Percentiles rank a stretch among this genome's conserved stretches.
phyloP scores from a whole-genome alignment of 1,140 invertebrate species.

The Adelges cooleyi region DNA sequence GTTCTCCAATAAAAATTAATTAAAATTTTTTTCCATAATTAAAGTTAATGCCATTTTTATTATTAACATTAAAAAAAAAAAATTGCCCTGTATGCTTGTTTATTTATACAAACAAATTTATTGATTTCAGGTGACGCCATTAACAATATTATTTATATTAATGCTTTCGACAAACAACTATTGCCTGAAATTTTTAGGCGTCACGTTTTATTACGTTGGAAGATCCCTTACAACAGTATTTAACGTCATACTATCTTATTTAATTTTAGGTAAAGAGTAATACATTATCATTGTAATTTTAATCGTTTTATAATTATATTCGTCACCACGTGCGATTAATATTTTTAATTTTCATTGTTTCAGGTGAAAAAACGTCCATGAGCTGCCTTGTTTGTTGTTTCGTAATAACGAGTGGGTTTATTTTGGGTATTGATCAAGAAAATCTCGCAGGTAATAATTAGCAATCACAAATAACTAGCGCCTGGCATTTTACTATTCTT shows the following conservation, averaged over 20 bases:
- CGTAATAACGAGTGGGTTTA: slow-evolving; percentile 83
- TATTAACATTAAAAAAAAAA: too few relatives aligned
- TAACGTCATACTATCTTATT: slow-evolving; percentile 80
- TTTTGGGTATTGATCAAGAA: slow-evolving; percentile 93
- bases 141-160: slow-evolving; percentile 83
- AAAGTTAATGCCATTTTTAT: too few relatives aligned
- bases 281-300: too few relatives aligned
- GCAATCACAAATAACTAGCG: too few relatives aligned
- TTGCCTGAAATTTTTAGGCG: slow-evolving; percentile 90
- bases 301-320: too few relatives aligned
- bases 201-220: slow-evolving; percentile 96
- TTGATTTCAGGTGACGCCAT: slow-evolving; percentile 58
- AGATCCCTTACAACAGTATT: slow-evolving; percentile 96
- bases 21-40: too few relatives aligned
- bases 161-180: slow-evolving; percentile 98
- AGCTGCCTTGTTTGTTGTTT: slow-evolving; percentile 73
- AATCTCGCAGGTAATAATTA: slow-evolving; percentile 41
- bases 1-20: too few relatives aligned
- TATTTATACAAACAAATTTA: too few relatives aligned
- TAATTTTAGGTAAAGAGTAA: slow-evolving; percentile 52
- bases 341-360: neutral
- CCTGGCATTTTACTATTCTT: too few relatives aligned
- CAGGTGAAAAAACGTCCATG: slow-evolving; percentile 60
- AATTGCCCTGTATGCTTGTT: too few relatives aligned
- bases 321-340: too few relatives aligned